phyloP scores from a whole-genome alignment of 2,888 invertebrate species.

The Dryococelus australis region DNA sequence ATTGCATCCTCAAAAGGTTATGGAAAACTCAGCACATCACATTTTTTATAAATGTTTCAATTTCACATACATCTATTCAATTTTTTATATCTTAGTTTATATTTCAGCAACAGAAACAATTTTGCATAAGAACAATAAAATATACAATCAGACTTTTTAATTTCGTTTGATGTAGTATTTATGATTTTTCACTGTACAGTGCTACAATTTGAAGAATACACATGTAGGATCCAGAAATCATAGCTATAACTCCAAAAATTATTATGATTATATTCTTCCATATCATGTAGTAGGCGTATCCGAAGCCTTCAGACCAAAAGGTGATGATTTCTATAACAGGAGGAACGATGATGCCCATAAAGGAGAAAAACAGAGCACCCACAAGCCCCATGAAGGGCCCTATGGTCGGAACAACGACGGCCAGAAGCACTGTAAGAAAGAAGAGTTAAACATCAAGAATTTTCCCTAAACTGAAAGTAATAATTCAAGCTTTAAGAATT shows the following conservation, averaged over 20 bases:
- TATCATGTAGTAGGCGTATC: conserved; percentile 78
- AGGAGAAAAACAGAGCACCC: conserved; percentile 92
- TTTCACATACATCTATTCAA: too few species aligned
- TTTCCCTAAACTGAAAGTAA: too few species aligned
- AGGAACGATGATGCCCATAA: conserved; percentile 88
- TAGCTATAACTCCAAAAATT: conserved; percentile 79
- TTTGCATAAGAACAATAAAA: too few species aligned
- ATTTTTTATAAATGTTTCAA: too few species aligned
- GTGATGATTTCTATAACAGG: conserved; percentile 85
- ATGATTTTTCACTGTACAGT: not conserved
- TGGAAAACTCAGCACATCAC: too few species aligned
- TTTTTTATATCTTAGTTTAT: too few species aligned
- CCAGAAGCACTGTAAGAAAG: conserved; percentile 69
- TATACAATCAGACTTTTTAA: too few species aligned
- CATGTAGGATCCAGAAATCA: conserved; percentile 80
- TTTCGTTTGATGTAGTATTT: too few species aligned
- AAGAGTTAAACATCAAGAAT: too few species aligned
- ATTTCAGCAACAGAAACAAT: too few species aligned
- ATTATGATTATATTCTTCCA: conserved; percentile 81
- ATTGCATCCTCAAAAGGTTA: too few species aligned
- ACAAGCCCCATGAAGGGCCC: conserved; percentile 90
- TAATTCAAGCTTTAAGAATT: too few species aligned
- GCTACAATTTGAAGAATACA: conserved; percentile 68
- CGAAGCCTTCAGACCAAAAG: conserved; percentile 75
- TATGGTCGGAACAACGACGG: conserved; percentile 87